phyloP scores from a whole-genome alignment of 2,113 vertebrate species.

The Alligator mississippiensis region DNA sequence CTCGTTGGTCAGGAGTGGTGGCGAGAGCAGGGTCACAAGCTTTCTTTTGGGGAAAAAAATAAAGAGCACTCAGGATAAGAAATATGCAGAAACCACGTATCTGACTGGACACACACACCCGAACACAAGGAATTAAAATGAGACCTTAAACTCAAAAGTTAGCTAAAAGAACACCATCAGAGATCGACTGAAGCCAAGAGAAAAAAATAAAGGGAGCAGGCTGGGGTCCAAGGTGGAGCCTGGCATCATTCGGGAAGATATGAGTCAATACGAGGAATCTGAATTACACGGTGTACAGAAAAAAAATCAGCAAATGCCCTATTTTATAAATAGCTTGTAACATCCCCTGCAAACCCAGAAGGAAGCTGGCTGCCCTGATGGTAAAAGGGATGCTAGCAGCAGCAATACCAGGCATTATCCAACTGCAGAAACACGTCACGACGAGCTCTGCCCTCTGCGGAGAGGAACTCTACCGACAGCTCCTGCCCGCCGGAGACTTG shows the following conservation, averaged over 20 bases:
- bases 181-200: neutral
- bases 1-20: conserved; percentile 9
- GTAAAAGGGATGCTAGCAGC: neutral
- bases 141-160: neutral
- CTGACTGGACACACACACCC: neutral
- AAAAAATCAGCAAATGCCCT: neutral
- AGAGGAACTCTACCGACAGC: neutral
- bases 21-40: neutral
- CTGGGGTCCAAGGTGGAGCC: neutral
- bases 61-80: conserved; percentile 27
- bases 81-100: neutral
- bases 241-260: neutral
- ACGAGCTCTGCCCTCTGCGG: neutral
- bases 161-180: neutral
- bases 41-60: neutral
- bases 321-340: neutral
- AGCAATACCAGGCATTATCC: neutral
- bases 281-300: neutral
- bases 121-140: conserved; percentile 2
- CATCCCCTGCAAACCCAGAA: conserved; percentile 56
- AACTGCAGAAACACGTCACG: neutral
- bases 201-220: neutral
- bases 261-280: neutral
- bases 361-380: neutral
- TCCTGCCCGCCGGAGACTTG: neutral